Evolutionary conservation across 2,888 invertebrate species (phyloP), one percentile per base, ranked within the genome.

Genomic region (Stenodera caucasica): DNA sequence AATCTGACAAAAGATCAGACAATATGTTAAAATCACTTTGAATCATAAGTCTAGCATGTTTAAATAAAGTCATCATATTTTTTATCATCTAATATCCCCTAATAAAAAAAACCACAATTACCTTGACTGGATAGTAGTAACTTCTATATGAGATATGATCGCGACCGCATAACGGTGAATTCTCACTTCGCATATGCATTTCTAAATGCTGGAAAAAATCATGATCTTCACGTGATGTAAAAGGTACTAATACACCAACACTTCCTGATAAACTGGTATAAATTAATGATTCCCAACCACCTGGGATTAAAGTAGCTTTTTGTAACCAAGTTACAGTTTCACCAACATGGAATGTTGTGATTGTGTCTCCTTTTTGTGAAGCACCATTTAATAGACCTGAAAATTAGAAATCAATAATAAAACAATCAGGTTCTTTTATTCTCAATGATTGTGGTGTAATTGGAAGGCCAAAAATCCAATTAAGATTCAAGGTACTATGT

Each of bases 121-220:
- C 94, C 87, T 96, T 96, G 32, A 97, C 94, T 33, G 99, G 97
- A 78, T 94, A 98, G 81, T 98, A 98, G 76, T 96, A 97, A 62
- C 98, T 98, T 72, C 99, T 87, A 81, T 92, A 99, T 0, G 97
- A 95, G 29, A 99, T 84, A 80, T 99, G 99, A 81, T 99, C 99
- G 18, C 99, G 84, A 0, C 99, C 99, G 81, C 98, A 97, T 0
- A 99, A 82, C 0, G 99, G 98, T 0, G 96, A 87, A 81, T 97
- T 92, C 80, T 99, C 98, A 67, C 96, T 94, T 55, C 99, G 84
- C 96, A 99, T 96, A 80, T 99, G 98, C 98, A 99, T 99, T 81
- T 99, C 99, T 65, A 99, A 83, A 82, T 98, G 97, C 78, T 98
- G 98, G 83, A 99, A 99, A 80, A 99, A 98, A 78, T 99, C 99